Conservation (phyloP, 2,113 vertebrate species). For the Strix uralensis region DNA sequence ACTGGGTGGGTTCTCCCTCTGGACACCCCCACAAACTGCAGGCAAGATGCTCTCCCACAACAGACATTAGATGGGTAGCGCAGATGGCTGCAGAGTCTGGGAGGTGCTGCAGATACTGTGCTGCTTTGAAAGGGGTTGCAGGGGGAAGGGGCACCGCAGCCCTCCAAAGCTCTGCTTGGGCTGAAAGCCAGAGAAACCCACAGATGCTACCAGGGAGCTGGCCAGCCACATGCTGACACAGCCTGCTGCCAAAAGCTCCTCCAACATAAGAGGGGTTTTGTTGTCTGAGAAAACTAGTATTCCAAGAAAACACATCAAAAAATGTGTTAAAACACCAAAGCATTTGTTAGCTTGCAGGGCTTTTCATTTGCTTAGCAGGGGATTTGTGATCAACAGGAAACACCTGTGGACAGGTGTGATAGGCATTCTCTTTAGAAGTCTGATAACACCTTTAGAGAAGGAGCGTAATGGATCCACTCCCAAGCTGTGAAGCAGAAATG, state of each 20-base stretch:
- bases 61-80: too few relatives aligned
- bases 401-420: neutral
- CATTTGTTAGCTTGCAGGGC: neutral
- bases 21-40: too few relatives aligned
- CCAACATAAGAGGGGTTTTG: neutral
- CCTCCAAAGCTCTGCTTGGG: neutral
- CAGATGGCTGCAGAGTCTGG: too few relatives aligned
- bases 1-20: too few relatives aligned
- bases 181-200: neutral
- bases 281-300: neutral
- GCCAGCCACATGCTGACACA: neutral
- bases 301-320: neutral
- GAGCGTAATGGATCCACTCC: neutral
- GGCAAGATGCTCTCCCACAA: too few relatives aligned
- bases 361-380: neutral
- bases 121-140: neutral
- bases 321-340: neutral
- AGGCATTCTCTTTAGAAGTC: neutral
- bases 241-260: neutral
- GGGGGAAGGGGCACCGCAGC: neutral
- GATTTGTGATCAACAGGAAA: neutral
- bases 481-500: neutral
- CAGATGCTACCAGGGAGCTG: neutral
- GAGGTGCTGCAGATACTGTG: too few relatives aligned
- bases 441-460: neutral